These are phyloP conservation scores for Dendrolimus punctatus DNA, from an alignment of 1,140 invertebrate genomes.

Conservation along the genomic window DNA sequence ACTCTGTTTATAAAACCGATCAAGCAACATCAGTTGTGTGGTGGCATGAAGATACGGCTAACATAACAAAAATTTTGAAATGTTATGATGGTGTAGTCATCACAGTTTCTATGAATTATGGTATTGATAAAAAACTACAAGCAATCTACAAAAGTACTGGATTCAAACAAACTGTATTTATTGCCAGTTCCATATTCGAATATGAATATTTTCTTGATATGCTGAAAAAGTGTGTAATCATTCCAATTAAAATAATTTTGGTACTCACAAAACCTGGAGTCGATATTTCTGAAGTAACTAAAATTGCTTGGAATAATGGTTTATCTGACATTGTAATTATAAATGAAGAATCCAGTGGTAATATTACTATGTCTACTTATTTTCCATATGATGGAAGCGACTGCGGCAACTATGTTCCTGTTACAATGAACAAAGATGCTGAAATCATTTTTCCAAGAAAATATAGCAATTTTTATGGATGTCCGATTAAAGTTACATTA, in stretches of 20 bases:
- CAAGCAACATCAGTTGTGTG: constrained; percentile 20
- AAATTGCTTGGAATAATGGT: constrained; percentile 32
- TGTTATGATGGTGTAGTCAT: constrained; percentile 18
- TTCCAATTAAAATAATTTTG: constrained; percentile 28
- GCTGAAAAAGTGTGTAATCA: constrained; percentile 17
- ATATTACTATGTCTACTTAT: constrained; percentile 26
- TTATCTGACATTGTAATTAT: constrained; percentile 30
- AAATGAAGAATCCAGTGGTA: constrained; percentile 11
- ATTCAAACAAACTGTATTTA: constrained; percentile 30
- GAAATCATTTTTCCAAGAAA: constrained; percentile 31
- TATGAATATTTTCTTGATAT: constrained; percentile 23
- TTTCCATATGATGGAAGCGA: constrained; percentile 26
- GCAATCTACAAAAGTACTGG: constrained; percentile 13
- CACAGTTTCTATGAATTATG: constrained; percentile 7
- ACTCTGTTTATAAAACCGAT: constrained; percentile 5
- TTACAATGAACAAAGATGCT: constrained; percentile 11
- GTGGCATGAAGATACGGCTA: constrained; percentile 10
- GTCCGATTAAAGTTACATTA: constrained; percentile 27
- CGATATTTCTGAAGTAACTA: constrained; percentile 14
- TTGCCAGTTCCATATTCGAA: constrained; percentile 21
- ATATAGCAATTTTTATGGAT: constrained; percentile 37
- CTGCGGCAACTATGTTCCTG: constrained; percentile 28
- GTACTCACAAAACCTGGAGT: constrained; percentile 13
- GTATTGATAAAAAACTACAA: constrained; percentile 8
- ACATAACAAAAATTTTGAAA: constrained; percentile 18